phyloP scores from a whole-genome alignment of 2,888 invertebrate genomes.

The Callosobruchus maculatus region DNA sequence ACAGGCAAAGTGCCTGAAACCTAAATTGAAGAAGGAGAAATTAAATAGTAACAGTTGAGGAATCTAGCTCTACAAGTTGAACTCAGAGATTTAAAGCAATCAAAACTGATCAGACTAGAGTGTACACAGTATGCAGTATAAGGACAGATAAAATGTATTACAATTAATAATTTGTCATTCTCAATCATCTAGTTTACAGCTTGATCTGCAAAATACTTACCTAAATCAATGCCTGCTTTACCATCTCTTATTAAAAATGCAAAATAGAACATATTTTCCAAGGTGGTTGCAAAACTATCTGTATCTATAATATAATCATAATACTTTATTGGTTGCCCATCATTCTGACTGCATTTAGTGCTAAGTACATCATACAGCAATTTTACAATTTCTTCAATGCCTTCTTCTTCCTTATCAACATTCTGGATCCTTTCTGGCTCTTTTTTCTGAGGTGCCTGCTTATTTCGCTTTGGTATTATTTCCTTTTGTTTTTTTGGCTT shows the following conservation, averaged over 20 bases:
- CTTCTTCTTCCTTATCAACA: constrained; percentile 55
- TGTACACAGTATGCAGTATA: no score
- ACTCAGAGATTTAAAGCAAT: no score
- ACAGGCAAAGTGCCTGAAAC: no score
- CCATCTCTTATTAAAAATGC: constrained; percentile 62
- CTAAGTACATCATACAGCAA: constrained; percentile 52
- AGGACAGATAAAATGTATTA: no score
- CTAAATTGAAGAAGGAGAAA: no score
- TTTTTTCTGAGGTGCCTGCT: constrained; percentile 34
- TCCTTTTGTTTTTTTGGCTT: constrained; percentile 35
- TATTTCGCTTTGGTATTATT: constrained; percentile 22
- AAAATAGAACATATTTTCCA: constrained; percentile 64
- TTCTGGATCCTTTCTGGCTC: constrained; percentile 53
- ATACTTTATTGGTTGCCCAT: constrained; percentile 53
- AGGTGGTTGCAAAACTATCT: constrained; percentile 55
- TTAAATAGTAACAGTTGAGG: no score
- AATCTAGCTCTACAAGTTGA: no score
- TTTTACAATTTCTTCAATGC: constrained; percentile 55
- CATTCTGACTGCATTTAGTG: constrained; percentile 46
- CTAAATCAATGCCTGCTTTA: constrained; percentile 50
- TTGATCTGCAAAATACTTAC: no score
- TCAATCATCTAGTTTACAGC: no score
- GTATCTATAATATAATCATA: constrained; percentile 60
- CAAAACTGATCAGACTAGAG: no score
- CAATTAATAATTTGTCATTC: no score